Evolutionary conservation across 2,797 vertebrate genomes (phyloP).

Genomic region (Cryptoblepharus egeriae): DNA sequence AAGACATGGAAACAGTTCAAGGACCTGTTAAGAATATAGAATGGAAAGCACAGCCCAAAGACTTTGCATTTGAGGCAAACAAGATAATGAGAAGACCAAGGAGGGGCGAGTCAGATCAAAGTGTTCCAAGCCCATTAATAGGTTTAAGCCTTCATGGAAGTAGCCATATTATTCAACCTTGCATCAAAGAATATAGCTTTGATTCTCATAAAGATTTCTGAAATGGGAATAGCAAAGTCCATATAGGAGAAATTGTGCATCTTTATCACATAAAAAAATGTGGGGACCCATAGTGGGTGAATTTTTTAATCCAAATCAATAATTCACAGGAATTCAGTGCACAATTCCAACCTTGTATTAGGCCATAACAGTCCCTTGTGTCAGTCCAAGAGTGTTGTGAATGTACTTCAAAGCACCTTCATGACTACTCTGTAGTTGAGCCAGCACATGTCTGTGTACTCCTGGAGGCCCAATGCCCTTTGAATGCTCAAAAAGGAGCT

Average conservation of each 20-base stretch:
- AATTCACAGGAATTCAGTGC: not conserved
- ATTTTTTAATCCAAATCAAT: slow-evolving; percentile 20
- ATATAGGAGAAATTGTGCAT: slow-evolving; percentile 47
- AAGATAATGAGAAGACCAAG: slow-evolving; percentile 69
- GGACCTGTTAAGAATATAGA: slow-evolving; percentile 13
- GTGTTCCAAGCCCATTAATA: slow-evolving; percentile 56
- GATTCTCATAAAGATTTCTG: slow-evolving; percentile 55
- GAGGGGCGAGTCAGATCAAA: slow-evolving; percentile 62
- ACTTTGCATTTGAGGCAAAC: slow-evolving; percentile 48
- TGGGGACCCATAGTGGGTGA: slow-evolving; percentile 29
- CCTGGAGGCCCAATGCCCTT: too few relatives aligned
- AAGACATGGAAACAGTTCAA: slow-evolving; percentile 40
- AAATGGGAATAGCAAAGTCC: slow-evolving; percentile 47
- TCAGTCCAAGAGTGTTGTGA: too few relatives aligned
- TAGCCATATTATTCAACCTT: slow-evolving; percentile 62
- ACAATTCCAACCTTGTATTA: too few relatives aligned
- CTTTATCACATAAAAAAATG: slow-evolving; percentile 51
- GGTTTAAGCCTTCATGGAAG: slow-evolving; percentile 61
- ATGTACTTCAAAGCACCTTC: too few relatives aligned
- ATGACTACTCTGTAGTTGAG: too few relatives aligned
- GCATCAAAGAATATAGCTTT: slow-evolving; percentile 64
- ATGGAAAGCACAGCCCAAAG: slow-evolving; percentile 12
- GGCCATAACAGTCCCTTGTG: too few relatives aligned
- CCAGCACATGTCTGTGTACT: too few relatives aligned
- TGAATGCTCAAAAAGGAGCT: too few relatives aligned